These are phyloP conservation scores for Orycteropus afer DNA, from an alignment of 2,113 vertebrate genomes.

Conservation along the genomic window DNA sequence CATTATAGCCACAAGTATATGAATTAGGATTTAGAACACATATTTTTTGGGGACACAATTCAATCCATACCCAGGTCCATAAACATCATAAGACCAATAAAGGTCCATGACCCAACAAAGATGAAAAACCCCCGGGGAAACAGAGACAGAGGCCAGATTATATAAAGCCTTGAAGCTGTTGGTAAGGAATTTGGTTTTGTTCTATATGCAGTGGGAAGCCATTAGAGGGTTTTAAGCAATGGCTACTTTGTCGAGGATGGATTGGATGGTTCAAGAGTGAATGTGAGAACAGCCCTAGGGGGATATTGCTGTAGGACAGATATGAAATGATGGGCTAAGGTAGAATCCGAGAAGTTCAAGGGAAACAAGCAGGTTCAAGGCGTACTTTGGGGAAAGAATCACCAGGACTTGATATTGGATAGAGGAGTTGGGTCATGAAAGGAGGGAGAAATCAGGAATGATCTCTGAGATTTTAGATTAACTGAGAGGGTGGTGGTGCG, in stretches of 20 bases:
- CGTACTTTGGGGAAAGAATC: not conserved
- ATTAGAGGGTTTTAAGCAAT: no score
- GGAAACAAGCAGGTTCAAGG: not conserved
- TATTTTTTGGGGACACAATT: no score
- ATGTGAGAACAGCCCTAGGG: not conserved
- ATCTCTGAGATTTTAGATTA: not conserved
- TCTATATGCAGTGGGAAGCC: not conserved
- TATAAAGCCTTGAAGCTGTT: not conserved
- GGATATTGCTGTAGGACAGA: not conserved
- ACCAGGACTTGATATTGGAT: not conserved
- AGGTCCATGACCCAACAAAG: not conserved
- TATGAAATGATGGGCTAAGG: not conserved
- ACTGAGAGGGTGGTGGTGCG: not conserved
- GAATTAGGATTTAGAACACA: no score
- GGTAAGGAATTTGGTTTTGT: not conserved
- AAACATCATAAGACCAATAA: not conserved
- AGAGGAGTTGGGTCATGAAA: not conserved
- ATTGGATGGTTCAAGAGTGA: not conserved
- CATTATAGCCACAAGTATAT: no score
- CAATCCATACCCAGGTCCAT: not conserved
- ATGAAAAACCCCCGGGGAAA: not conserved
- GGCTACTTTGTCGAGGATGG: not conserved
- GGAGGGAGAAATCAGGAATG: no score
- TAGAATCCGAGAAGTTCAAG: not conserved
- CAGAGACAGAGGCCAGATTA: not conserved